Evolutionary conservation across 2,888 invertebrate species (phyloP).

Genomic region (Candidula unifasciata): DNA sequence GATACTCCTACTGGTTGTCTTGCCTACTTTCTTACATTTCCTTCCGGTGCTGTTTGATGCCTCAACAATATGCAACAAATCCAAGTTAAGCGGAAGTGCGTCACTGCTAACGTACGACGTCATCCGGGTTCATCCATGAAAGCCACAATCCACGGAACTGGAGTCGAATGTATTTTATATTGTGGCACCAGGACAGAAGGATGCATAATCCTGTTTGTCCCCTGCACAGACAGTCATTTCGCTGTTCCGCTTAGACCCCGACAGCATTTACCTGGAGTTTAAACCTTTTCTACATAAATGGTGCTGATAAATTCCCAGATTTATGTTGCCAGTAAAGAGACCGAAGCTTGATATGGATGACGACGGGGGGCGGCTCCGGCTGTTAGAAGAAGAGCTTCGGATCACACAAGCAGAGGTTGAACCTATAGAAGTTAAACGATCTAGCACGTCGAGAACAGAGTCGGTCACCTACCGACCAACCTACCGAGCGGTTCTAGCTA

Average conservation of each 20-base stretch:
- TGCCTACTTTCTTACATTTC: constrained; percentile 20
- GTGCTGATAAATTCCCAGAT: constrained; percentile 33
- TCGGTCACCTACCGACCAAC: constrained; percentile 71
- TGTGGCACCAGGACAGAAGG: constrained; percentile 44
- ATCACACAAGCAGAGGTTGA: constrained; percentile 70
- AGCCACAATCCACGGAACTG: neutral
- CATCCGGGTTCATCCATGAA: constrained; percentile 24
- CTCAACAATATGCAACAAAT: constrained; percentile 18
- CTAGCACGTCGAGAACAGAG: constrained; percentile 60
- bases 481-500: constrained; percentile 74
- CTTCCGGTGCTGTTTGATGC: constrained; percentile 32
- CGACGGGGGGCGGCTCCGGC: constrained; percentile 46
- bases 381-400: constrained; percentile 64
- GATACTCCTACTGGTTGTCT: neutral
- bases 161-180: constrained; percentile 15
- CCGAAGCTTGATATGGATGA: constrained; percentile 52
- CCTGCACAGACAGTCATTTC: neutral
- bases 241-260: constrained; percentile 33
- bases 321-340: constrained; percentile 50
- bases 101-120: constrained; percentile 31
- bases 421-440: constrained; percentile 63
- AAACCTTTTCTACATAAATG: constrained; percentile 39
- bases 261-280: constrained; percentile 10
- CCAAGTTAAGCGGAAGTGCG: constrained; percentile 22
- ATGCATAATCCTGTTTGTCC: constrained; percentile 42